Evolutionary conservation across 2,888 invertebrate species (phyloP).

Genomic region (Sclerodermus sp.): DNA sequence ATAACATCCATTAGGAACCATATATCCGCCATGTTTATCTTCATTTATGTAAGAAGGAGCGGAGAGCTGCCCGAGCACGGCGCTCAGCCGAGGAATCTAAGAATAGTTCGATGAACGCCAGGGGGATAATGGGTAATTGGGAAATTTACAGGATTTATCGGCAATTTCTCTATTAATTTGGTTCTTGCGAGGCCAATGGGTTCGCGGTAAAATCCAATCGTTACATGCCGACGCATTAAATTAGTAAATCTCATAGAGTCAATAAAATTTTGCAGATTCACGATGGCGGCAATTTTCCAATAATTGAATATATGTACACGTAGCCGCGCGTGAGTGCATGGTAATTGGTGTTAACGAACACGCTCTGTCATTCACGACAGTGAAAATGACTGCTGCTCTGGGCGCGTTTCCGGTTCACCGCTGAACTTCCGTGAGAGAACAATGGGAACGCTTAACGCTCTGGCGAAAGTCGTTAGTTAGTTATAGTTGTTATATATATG

Average conservation of each 20-base stretch:
- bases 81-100: too few relatives aligned
- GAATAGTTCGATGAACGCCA: too few relatives aligned
- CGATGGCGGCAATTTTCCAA: constrained; percentile 28
- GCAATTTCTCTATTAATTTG: too few relatives aligned
- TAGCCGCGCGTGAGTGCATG: constrained; percentile 18
- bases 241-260: background rate
- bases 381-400: constrained; percentile 36
- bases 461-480: constrained; percentile 37
- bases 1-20: too few relatives aligned
- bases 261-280: constrained; percentile 27
- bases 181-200: too few relatives aligned
- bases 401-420: constrained; percentile 36
- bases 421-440: constrained; percentile 33
- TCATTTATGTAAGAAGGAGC: too few relatives aligned
- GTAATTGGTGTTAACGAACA: constrained; percentile 37
- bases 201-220: too few relatives aligned
- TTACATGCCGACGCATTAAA: too few relatives aligned
- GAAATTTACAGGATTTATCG: too few relatives aligned
- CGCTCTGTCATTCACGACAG: constrained; percentile 35
- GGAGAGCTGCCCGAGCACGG: too few relatives aligned
- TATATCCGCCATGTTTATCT: too few relatives aligned
- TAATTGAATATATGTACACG: constrained; percentile 23
- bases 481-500: constrained; percentile 22
- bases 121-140: too few relatives aligned
- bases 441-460: constrained; percentile 39